Percentiles rank a stretch among this genome's conserved stretches.
Evolutionary conservation across 2,888 invertebrate genomes (phyloP).

Genomic region (Drosophila pseudotalamancana): DNA sequence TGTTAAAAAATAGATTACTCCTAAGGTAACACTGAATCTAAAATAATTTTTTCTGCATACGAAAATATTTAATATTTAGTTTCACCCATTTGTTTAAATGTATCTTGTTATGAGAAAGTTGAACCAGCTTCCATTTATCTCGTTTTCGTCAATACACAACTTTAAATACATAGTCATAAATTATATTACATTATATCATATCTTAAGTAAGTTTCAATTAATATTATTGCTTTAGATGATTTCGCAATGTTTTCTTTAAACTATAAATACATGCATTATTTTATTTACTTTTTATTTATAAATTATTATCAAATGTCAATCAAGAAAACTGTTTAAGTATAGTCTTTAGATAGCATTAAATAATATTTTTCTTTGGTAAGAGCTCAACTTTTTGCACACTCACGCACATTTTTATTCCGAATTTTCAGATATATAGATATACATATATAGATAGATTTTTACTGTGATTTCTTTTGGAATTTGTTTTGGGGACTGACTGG

Average conservation of each 20-base stretch:
- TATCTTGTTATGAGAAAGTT: too few relatives aligned
- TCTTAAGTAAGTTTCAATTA: slow-evolving; percentile 8
- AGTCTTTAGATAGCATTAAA: slow-evolving; percentile 14
- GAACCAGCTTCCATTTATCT: slow-evolving; percentile 3
- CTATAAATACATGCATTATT: slow-evolving; percentile 37
- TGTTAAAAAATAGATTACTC: too few relatives aligned
- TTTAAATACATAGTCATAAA: background rate
- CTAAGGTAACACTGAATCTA: too few relatives aligned
- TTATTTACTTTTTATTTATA: slow-evolving; percentile 18
- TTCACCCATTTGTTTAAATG: too few relatives aligned
- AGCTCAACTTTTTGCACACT: slow-evolving; percentile 30
- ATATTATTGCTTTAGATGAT: slow-evolving; percentile 13
- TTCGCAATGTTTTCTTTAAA: slow-evolving; percentile 1
- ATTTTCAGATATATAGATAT: slow-evolving; percentile 6
- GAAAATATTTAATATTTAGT: too few relatives aligned
- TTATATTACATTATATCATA: background rate
- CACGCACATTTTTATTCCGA: slow-evolving; percentile 7
- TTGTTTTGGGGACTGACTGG: slow-evolving; percentile 43
- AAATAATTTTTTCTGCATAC: too few relatives aligned
- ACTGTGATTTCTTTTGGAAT: slow-evolving; percentile 48
- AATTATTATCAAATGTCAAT: slow-evolving; percentile 32
- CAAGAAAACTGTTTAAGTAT: slow-evolving; percentile 16
- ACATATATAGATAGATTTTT: slow-evolving; percentile 7
- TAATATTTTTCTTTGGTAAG: slow-evolving; percentile 11
- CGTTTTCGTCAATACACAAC: background rate